Base-by-base conservation (phyloP, 2,888 invertebrate species). In the Mactromeris polynyma region DNA sequence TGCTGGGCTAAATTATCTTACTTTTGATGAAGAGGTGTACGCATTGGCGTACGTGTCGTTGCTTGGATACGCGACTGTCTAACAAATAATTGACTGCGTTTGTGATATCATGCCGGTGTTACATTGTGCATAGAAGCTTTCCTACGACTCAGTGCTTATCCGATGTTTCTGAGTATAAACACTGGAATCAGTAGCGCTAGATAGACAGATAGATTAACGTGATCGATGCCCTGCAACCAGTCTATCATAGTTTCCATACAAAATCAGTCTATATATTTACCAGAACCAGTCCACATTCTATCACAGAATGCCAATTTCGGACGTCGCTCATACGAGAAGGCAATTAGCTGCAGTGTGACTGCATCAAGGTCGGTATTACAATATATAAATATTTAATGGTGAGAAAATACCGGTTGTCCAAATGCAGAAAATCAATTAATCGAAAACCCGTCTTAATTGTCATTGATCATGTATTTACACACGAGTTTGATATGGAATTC, bases 371-470 rank as follows among this genome's bases (percentile, higher is more conserved):
- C 36, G 14, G 73, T 73, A 36, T 17, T 36, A 73, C 33, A 33
- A 73, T 73, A 36, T 1, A 33, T 73, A 36, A 33, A 73, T 73
- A 36, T 73, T 73, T 73, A 33, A 73, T 73, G 73, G 19, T 33
- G 73, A 33, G 73, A 73, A 36, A 26, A 73, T 33, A 73, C 6
- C 73, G 36, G 36, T 33, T 73, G 73, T 73, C 73, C 36, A 7
- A 36, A 73, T 26, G 73, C 36, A 36, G 36, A 33, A 69, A 73
- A 73, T 73, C 73, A 73, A 73, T 73, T 73, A 73, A 73, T 33
- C 31, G 36, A 3, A 73, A 33, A 73, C 2, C 2, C 17, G 36
- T 33, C 36, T 33, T 73, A 33, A 73, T 17, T 73, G 33, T 73
- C 17, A 33, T 73, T 73, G 73, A 33, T 73, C 19, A 9, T 2